Base-by-base conservation (phyloP, 2,113 vertebrate species). In the Nasalis larvatus region DNA sequence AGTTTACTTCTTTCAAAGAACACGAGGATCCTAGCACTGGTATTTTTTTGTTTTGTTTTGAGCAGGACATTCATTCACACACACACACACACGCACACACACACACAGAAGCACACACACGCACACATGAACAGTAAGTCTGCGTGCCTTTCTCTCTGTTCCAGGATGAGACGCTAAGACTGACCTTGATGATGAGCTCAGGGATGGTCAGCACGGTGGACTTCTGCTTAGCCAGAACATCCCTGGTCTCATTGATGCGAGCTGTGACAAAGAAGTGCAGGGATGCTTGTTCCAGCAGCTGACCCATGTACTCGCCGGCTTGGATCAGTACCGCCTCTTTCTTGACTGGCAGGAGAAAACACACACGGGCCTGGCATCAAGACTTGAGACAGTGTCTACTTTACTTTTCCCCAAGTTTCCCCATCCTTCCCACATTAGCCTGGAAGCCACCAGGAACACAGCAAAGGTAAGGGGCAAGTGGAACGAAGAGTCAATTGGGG, bases 251-350 rank as follows among this genome's bases (percentile, higher is more conserved):
- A 0, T 99, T 98, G 91, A 99, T 98, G 23, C 99, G 99, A 0
- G 99, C 99, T 0, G 99, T 99, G 82, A 99, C 98, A 8, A 99
- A 99, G 98, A 99, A 99, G 96, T 99, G 98, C 54, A 99, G 99
- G 96, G 99, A 99, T 7, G 99, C 99, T 98, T 99, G 99, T 78
- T 99, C 99, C 98, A 99, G 98, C 97, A 99, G 98, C 16, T 99
- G 97, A 52, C 83, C 98, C 98, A 99, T 98, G 98, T 99, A 99
- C 77, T 98, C 98, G 0, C 98, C 98, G 0, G 99, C 98, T 89
- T 97, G 97, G 52, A 99, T 97, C 47, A 77, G 13, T 71, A 99
- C 97, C 37, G 98, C 93, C 5, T 99, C 98, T 89, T 97, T 98
- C 27, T 97, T 98, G 93, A 88, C 99, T 99, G 98, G 94, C n/a